phyloP scores from a whole-genome alignment of 2,888 invertebrate species.

The Drosophila diplacantha region DNA sequence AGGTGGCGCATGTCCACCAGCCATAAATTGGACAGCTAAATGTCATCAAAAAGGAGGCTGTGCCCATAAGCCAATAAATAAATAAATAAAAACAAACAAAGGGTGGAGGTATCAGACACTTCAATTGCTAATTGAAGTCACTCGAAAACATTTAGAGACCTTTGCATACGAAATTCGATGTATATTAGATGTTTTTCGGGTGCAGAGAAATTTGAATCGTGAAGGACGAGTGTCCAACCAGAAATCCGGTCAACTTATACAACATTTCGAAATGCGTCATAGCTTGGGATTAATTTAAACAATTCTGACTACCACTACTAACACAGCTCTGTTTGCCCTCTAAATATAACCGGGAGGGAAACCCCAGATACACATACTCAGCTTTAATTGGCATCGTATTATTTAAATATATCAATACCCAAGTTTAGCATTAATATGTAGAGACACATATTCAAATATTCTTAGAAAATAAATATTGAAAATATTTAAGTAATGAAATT shows the following conservation, averaged over 20 bases:
- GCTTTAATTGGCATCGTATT: too few species aligned
- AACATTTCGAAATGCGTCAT: slow-evolving; percentile 13
- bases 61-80: slow-evolving; percentile 7
- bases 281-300: slow-evolving; percentile 7
- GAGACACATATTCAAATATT: too few species aligned
- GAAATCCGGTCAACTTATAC: neutral
- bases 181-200: slow-evolving; percentile 6
- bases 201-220: slow-evolving; percentile 10
- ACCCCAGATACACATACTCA: neutral
- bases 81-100: slow-evolving; percentile 5
- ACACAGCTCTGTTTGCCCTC: neutral
- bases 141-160: slow-evolving; percentile 39
- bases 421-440: too few species aligned
- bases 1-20: slow-evolving; percentile 46
- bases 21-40: slow-evolving; percentile 41
- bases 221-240: neutral
- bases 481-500: neutral
- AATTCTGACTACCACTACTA: slow-evolving; percentile 4
- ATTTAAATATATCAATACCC: neutral
- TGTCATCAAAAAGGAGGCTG: slow-evolving; percentile 36
- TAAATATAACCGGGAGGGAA: neutral
- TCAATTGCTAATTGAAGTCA: slow-evolving; percentile 59
- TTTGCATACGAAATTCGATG: neutral
- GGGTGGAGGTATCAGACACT: slow-evolving; percentile 15
- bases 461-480: neutral